Base-by-base conservation (phyloP, 1,140 invertebrate genomes). In the Dinoponera quadriceps region DNA sequence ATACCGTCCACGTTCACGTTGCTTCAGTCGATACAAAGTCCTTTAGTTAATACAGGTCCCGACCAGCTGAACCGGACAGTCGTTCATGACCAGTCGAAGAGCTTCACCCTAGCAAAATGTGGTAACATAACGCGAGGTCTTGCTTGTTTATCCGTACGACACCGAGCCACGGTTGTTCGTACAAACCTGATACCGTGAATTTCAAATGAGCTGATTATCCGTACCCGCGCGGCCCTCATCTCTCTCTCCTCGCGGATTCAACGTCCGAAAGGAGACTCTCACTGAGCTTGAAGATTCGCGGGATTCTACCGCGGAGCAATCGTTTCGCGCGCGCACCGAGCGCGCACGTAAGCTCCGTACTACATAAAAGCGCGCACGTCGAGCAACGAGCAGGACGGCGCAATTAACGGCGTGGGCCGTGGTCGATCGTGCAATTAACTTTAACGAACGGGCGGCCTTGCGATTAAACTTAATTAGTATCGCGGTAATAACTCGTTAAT, bases 391-490 rank as follows among this genome's bases (percentile, higher is more conserved):
- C 82, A 88, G 73, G 85, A 91, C 84, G 86, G 75, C 86, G 91
- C 91, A 91, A 91, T 91, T 91, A 92, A 87, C 87, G 81, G 87
- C 90, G 90, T 90, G 90, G 91, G 90, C 90, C 90, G 90, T 86
- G 88, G 89, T 88, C 90, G 90, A 84, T 89, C 90, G 89, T 90
- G 90, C 90, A 92, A 93, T 94, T 93, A 93, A 93, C 91, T 93
- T 93, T 92, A 94, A 94, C 92, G 92, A 94, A 94, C 91, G 89
- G n/a, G 83, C 92, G 92, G 91, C 92, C 92, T 93, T 91, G 93
- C 92, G 90, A 93, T 92, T 93, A 92, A 91, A 91, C 89, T 92
- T 93, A 93, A 93, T 94, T 93, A 94, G 89, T 90, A 92, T 90
- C 87, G 87, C 90, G 89, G 90, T 91, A 93, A 93, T 93, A 93